These are phyloP conservation scores for Apocheima hispidaria DNA, from an alignment of 2,888 invertebrate species.

Conservation along the genomic window DNA sequence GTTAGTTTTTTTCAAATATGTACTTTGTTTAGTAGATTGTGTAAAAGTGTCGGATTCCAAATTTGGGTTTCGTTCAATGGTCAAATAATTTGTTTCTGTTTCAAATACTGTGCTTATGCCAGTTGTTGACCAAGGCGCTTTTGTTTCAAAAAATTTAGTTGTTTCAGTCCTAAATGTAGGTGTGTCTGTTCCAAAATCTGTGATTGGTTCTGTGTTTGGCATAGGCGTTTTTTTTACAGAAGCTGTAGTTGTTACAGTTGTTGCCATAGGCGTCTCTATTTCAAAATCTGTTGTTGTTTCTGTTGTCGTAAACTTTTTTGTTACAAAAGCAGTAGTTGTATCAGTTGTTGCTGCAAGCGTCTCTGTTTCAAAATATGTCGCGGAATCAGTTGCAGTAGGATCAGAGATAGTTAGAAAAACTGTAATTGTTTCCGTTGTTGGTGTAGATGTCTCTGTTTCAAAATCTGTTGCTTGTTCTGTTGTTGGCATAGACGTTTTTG, in stretches of 20 bases:
- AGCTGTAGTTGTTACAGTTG: too few species aligned
- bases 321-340: neutral
- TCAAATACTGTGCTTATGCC: neutral
- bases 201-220: neutral
- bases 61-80: neutral
- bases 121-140: neutral
- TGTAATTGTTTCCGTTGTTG: neutral
- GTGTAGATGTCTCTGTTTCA: neutral
- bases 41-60: neutral
- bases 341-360: neutral
- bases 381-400: neutral
- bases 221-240: too few species aligned
- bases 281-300: neutral
- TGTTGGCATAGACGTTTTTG: neutral
- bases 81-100: neutral
- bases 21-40: neutral
- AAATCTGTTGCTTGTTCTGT: neutral
- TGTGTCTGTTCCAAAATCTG: neutral
- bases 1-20: neutral
- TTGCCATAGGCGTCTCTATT: neutral
- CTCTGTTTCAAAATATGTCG: neutral
- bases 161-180: neutral
- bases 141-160: neutral
- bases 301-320: neutral
- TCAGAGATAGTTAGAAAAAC: neutral